Evolutionary conservation across 2,888 invertebrate genomes (phyloP), one percentile per base, ranked within the genome.

Genomic region (Meiosimyza platycephala): DNA sequence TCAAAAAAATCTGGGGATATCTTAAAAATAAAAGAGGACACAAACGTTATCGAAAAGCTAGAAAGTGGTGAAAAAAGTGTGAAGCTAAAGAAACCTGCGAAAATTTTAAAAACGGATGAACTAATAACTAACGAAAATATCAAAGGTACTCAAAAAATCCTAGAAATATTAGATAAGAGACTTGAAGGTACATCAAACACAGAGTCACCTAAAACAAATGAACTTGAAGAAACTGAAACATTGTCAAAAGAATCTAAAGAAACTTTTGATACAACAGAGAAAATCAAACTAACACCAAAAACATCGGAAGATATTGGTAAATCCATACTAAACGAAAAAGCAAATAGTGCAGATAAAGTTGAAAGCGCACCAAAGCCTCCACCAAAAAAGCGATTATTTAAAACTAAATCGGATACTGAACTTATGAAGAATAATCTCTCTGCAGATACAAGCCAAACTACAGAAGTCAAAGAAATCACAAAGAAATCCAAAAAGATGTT

Each of bases 351-450:
- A 55, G 54, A 13, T 54, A 22, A 54, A 67, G 15, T 11, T 13
- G 18, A 18, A 54, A 54, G 18, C 18, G 15, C 57, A 11, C 40
- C 54, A 54, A 72, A 47, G 33, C 15, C 22, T 18, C 69, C 64
- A 15, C 69, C 68, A 13, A 73, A 64, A 55, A 71, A 71, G 51
- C 71, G 71, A 2, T 40, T 50, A 15, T 54, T 65, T n/a, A 71
- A 71, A 71, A 40, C 59, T 50, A 55, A 65, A 55, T 47, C 15
- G 3, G 57, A 55, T 40, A 40, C 40, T 40, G 40, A 51, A 13
- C 50, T 40, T 9, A 48, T 22, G 16, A 64, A 54, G 15, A 16
- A 54, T 16, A 54, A 7, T 54, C 54, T 13, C n/a, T 3, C 51
- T 22, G 15, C 40, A 40, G 40, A 6, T 5, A 28, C 51, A 40